phyloP scores from a whole-genome alignment of 2,888 invertebrate species.

The Hartigia nigra region DNA sequence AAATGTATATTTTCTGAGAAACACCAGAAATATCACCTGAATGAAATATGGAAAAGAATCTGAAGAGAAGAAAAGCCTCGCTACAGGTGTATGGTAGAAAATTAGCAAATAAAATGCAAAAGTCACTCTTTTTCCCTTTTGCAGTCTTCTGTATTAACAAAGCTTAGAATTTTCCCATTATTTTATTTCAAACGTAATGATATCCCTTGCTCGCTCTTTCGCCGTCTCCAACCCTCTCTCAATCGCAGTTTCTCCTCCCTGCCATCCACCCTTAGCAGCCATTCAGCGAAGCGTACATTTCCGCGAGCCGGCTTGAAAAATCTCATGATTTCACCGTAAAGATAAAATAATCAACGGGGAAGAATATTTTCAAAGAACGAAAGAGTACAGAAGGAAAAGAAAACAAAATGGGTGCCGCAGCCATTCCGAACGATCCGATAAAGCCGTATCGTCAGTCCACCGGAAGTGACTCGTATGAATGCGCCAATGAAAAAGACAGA shows the following conservation, averaged over 20 bases:
- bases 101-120: not conserved
- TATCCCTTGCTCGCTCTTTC: not conserved
- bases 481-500: not conserved
- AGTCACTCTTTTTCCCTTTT: not conserved
- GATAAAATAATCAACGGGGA: not conserved
- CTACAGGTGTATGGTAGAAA: not conserved
- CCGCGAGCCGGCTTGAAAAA: not conserved
- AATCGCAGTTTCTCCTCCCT: not conserved
- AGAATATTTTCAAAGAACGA: not conserved
- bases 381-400: not conserved
- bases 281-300: not conserved
- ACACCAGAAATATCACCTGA: not conserved
- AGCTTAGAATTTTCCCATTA: slow-evolving; percentile 5
- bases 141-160: not conserved
- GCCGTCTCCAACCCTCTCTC: not conserved
- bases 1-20: not conserved
- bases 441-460: slow-evolving; percentile 37
- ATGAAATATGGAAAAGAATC: not conserved
- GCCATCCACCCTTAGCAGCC: not conserved
- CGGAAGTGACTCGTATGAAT: not conserved
- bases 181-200: slow-evolving; percentile 4
- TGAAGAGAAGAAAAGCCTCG: not conserved
- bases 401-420: slow-evolving; percentile 8
- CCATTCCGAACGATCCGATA: slow-evolving; percentile 28
- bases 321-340: not conserved